Evolutionary conservation across 2,797 vertebrate species (phyloP), one percentile per base, ranked within the genome.

Genomic region (Muraenolepis orangiensis): DNA sequence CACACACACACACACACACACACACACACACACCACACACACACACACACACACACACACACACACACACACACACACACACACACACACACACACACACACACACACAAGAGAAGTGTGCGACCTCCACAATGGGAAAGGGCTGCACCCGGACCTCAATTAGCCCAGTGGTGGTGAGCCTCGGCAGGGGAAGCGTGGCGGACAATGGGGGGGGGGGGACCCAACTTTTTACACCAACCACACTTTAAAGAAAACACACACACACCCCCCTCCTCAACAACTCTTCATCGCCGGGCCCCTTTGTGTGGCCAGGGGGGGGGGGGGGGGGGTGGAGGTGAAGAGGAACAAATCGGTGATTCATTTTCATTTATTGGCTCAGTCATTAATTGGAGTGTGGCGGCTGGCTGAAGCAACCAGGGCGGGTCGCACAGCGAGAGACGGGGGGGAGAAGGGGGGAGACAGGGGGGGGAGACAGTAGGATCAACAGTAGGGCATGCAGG

Each of bases 191-290:
- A 90, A 88, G 89, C 82, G 69, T 51, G 76, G 66, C 64, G 20
- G 81, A 93, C 90, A 94, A 93, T 87, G 84, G 86, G 78, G 6
- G 85, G 78, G 86, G 84, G 86, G 78, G 6, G 85, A 78, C 6
- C 57, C 14, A 86, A 89, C 90, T 91, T 91, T 90, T 91, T 89
- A n/a, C n/a, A n/a, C n/a, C n/a, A 90, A 92, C 64, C 29, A 79
- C 84, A 29, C 89, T 90, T 88, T 80, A 91, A 91, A 76, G 84
- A 89, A 91, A 91, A 92, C 90, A 86, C 72, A 70, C 82, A 36
- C 68, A 4, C 23, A 72, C 68, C 66, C 4, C 74, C 71, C 82
- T 77, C 78, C 78, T 72, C 83, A 34, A 68, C 0, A 67, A 74
- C 81, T 40, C 83, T 86, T 91, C 90, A 87, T 89, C 78, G 29